Base-by-base conservation (phyloP, 2,113 vertebrate genomes). In the Dasypus novemcinctus region DNA sequence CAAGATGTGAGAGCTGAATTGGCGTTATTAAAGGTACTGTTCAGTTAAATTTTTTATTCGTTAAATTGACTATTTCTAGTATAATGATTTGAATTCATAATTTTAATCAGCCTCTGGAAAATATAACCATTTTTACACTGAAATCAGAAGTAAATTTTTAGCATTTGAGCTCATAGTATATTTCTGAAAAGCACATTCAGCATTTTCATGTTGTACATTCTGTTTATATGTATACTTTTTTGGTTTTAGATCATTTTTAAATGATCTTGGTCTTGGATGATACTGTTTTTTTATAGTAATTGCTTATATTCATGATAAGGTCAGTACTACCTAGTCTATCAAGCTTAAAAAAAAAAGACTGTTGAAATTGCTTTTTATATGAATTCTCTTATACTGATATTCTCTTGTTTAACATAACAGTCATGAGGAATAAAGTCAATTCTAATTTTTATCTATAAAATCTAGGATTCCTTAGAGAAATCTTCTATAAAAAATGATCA, bases 11-110 rank as follows among this genome's bases (percentile, higher is more conserved):
- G 96, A 98, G 98, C 97, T n/a, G 98, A 99, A 94, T 96, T 99
- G 71, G 96, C 94, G 92, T 94, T 97, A 95, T 95, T 99, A 94
- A 99, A 99, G 99, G 99, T 99, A 98, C 52, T 78, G 17, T 21
- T 85, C 72, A 81, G 85, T 95, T 97, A 9, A 84, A 21, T 86
- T 95, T 86, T 95, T 87, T 86, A 84, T 31, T 74, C 41, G n/a
- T 76, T 75, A 49, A 49, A 76, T 76, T n/a, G 15, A 31, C 43
- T 72, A 23, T 75, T 75, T 46, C 43, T 75, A 75, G 27, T 31
- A n/a, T 52, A 63, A 25, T 91, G 17, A 61, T 84, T 92, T 80
- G 83, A 92, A 93, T 52, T 36, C n/a, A 63, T 91, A 84, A 25
- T 90, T 83, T 36, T 69, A 57, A 7, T 92, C 46, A 81, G 66